Conservation (phyloP, 2,888 invertebrate genomes). For the Meteorus colon region DNA sequence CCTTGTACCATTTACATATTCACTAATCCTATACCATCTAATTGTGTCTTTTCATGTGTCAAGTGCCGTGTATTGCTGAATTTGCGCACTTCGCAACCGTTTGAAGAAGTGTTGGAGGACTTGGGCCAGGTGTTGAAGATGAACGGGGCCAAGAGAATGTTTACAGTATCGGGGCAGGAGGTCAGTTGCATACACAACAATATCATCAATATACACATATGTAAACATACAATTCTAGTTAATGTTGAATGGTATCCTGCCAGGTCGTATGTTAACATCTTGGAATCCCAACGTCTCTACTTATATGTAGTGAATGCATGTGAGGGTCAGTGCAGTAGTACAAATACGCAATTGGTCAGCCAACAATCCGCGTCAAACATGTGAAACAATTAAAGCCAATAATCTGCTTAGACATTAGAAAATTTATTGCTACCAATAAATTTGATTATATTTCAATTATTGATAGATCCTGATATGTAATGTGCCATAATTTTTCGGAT, state of each 20-base stretch:
- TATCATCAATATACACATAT: slow-evolving; percentile 2
- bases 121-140: slow-evolving; percentile 94
- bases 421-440: neutral
- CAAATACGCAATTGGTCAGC: slow-evolving; percentile 30
- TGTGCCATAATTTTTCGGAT: neutral
- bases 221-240: slow-evolving; percentile 16
- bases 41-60: slow-evolving; percentile 55
- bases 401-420: neutral
- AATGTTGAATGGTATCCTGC: slow-evolving; percentile 13
- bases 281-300: neutral
- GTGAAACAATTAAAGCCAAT: no score
- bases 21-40: slow-evolving; percentile 21
- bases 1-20: neutral
- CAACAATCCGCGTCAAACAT: neutral
- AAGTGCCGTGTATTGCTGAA: slow-evolving; percentile 93
- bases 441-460: neutral
- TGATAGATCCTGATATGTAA: no score
- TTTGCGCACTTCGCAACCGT: slow-evolving; percentile 92
- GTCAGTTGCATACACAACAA: slow-evolving; percentile 74
- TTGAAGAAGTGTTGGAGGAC: slow-evolving; percentile 95
- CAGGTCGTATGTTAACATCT: slow-evolving; percentile 17
- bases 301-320: neutral
- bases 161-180: slow-evolving; percentile 93
- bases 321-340: slow-evolving; percentile 28
- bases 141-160: slow-evolving; percentile 92